Base-by-base conservation (phyloP, 1,140 invertebrate genomes). In the Tyrophagus putrescentiae region DNA sequence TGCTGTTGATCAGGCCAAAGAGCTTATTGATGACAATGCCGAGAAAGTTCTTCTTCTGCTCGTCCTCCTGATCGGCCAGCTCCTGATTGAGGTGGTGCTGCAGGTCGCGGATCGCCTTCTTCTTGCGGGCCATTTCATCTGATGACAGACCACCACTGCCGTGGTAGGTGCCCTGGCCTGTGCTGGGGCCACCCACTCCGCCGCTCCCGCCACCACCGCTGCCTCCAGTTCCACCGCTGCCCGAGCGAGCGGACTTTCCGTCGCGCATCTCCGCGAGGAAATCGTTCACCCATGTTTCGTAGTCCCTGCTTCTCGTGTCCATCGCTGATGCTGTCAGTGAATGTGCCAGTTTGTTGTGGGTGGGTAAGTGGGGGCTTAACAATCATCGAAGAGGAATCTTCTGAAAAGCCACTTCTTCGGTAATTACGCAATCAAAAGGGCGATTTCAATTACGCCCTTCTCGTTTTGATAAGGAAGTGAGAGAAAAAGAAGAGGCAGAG, bases 1-100 rank as follows among this genome's bases (percentile, higher is more conserved):
- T 48, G 33, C 57, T 45, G n/a, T 45, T 11, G 41, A 59, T 59
- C 39, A 59, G 25, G 29, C 50, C 57, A 27, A 59, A 59, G 29
- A 59, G 44, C 16, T 42, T 42, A 1, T 41, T 59, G 4, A 45
- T 1, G n/a, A 29, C 18, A 25, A 45, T 25, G 27, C 50, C 41
- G 29, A 31, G 50, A 29, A 59, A 59, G n/a, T 41, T 18, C 34
- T 59, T 59, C 1, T 18, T 7, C 27, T 45, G 36, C 50, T 59
- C 57, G 39, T 59, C 57, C 18, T 7, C 31, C 36, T 45, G 29
- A 44, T 59, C 57, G 16, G 57, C n/a, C 57, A 59, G 42, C 2
- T 59, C 57, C 23, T 59, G 57, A 21, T 60, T 16, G 1, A 50
- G 18, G 34, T 60, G 39, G 44, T 61, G 60, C 11, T 60, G 56